phyloP scores from a whole-genome alignment of 2,888 invertebrate species.

The Dastarcus helophoroides region DNA sequence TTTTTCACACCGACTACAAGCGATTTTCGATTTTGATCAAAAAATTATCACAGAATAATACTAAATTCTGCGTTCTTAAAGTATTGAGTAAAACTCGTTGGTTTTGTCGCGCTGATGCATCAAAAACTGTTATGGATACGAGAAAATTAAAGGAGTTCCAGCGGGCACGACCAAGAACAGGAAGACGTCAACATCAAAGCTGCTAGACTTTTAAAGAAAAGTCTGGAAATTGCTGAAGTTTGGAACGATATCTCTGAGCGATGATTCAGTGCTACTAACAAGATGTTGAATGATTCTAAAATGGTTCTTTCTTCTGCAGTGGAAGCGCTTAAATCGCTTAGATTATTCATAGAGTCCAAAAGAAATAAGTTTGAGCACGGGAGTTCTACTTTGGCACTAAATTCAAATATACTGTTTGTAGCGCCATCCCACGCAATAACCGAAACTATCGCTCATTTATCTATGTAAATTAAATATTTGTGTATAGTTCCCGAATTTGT shows the following conservation, averaged over 20 bases:
- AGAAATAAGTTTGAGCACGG: conserved; percentile 15
- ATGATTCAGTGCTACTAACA: conserved; percentile 17
- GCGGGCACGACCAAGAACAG: conserved; percentile 11
- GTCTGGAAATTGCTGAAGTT: conserved; percentile 25
- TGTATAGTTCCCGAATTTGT: too few species aligned
- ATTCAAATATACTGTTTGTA: too few species aligned
- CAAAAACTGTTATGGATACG: conserved; percentile 16
- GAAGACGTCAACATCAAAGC: conserved; percentile 13
- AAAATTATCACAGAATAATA: conserved; percentile 12
- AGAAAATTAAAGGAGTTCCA: conserved; percentile 12
- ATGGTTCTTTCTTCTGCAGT: conserved; percentile 18
- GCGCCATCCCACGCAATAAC: too few species aligned
- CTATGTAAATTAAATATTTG: too few species aligned
- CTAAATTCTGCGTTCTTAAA: too few species aligned
- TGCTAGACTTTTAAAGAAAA: conserved; percentile 14
- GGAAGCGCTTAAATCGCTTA: conserved; percentile 16
- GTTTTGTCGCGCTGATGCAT: conserved; percentile 17
- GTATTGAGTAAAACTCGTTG: conserved; percentile 15
- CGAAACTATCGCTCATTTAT: too few species aligned
- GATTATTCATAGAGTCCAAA: conserved; percentile 18
- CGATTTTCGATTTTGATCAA: conserved; percentile 9
- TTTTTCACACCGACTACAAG: conserved; percentile 16
- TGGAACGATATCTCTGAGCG: conserved; percentile 18
- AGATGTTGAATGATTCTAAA: conserved; percentile 12
- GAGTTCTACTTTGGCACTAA: too few species aligned